Evolutionary conservation across 2,113 vertebrate genomes (phyloP), one percentile per base, ranked within the genome.

Genomic region (Chaetura pelagica): DNA sequence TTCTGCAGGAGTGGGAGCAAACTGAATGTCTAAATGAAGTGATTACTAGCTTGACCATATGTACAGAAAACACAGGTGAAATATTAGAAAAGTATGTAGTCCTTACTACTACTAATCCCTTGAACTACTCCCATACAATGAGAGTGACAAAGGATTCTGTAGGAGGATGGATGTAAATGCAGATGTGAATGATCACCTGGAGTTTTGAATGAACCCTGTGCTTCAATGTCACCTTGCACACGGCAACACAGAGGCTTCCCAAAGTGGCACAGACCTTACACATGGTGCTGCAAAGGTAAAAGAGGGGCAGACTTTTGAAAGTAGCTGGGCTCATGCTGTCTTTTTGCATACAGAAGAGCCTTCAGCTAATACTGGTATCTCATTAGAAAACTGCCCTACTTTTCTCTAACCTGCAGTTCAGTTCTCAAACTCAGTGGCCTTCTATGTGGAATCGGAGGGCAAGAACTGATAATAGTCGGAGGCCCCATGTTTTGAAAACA

Each of bases 311-410:
- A 18, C 6, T 52, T 59, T 23, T 63, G 35, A 76, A 87, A 91
- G 61, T 15, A 90, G 67, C 38, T 84, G 73, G n/a, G 55, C 55
- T 95, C 51, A 22, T 75, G 46, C 77, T 89, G 49, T 51, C 30
- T 63, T 81, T 94, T 85, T 95, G 83, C 84, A 94, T 73, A 84
- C 55, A 75, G 87, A 97, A 90, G 42, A 92, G 35, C 57, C 46
- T 95, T 97, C 73, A 94, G 93, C 64, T 91, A 92, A 96, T 96
- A 94, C 82, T 83, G 52, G 59, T 40, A 49, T 72, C 80, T 93
- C 69, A 83, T 93, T 96, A 85, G 82, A 87, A 95, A 93, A 58
- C 72, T 95, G 82, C 74, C 90, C 94, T 95, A 85, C 63, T 92
- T 97, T 95, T 84, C 67, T 89, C 44, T 83, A 87, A 73, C 59